Evolutionary conservation across 2,888 invertebrate genomes (phyloP), one percentile per base, ranked within the genome.

Genomic region (Volucella inflata): DNA sequence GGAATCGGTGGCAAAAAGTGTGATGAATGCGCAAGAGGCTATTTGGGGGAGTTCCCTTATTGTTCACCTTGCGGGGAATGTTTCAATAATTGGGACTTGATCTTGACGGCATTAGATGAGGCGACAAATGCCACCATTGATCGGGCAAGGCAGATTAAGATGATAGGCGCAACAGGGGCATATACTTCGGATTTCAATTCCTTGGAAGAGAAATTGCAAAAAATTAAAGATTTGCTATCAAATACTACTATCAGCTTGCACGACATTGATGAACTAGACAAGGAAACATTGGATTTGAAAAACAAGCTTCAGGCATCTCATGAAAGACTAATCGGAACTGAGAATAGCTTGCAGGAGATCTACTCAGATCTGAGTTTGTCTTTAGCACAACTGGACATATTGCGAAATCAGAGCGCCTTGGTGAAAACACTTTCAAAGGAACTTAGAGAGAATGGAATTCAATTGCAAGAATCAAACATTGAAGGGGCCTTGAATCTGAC

Each of bases 21-120:
- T 92, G 96, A 98, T 88, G 94, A 94, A 88, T 99, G 98, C 91
- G 98, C 97, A 38, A 94, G 99, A 87, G 99, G 99, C 0, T 99
- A 97, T 90, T 94, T 97, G 67, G 99, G 99, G 12, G 93, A 94
- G 80, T 97, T 98, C 80, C 98, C 99, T 0, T 94, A 95, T 89
- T 99, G 99, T 91, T 94, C 95, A 67, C 96, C 98, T 1, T 99
- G 99, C 91, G 99, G 99, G 16, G 99, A 99, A 92, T 99, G 99
- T 93, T 99, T 99, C 91, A 97, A 98, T 91, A 99, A 98, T 91
- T 99, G 99, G 99, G 99, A 99, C 92, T 90, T 94, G 70, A 96
- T 98, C 82, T 94, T 99, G 72, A 94, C 94, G 87, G 95, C 95
- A 57, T 91, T 96, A 38, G 94, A 94, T 91, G 95, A 95, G 87